Evolutionary conservation across 2,797 vertebrate species (phyloP).

Genomic region (Netta rufina): DNA sequence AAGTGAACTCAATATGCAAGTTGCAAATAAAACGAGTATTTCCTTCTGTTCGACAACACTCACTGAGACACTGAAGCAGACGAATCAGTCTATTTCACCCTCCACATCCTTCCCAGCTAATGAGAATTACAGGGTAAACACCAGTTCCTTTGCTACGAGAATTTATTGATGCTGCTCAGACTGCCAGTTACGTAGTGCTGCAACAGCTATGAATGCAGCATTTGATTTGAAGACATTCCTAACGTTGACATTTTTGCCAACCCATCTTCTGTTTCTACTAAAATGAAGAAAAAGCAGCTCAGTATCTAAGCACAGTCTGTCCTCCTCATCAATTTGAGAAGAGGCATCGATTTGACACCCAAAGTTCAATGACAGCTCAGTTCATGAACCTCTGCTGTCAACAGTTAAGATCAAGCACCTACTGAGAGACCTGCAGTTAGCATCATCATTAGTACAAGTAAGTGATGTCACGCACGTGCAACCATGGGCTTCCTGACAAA

Average conservation of each 20-base stretch:
- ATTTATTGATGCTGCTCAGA: neutral
- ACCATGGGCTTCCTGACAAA: neutral
- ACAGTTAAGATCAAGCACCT: neutral
- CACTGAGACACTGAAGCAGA: neutral
- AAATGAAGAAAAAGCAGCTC: neutral
- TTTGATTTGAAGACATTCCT: neutral
- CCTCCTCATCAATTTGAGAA: neutral
- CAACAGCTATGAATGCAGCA: neutral
- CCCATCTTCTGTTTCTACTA: neutral
- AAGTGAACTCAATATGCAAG: neutral
- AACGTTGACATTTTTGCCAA: neutral
- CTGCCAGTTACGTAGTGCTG: neutral
- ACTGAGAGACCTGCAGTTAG: neutral
- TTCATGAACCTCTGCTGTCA: neutral
- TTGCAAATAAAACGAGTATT: neutral
- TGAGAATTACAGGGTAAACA: neutral
- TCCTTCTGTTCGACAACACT: neutral
- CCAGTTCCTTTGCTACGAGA: neutral
- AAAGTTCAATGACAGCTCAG: neutral
- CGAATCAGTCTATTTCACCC: neutral
- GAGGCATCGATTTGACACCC: neutral
- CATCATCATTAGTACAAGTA: neutral
- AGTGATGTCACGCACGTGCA: neutral
- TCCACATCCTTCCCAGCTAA: neutral
- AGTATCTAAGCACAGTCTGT: neutral